These are phyloP conservation scores for Mesoligia furuncula DNA, from an alignment of 2,888 invertebrate species.

Conservation along the genomic window DNA sequence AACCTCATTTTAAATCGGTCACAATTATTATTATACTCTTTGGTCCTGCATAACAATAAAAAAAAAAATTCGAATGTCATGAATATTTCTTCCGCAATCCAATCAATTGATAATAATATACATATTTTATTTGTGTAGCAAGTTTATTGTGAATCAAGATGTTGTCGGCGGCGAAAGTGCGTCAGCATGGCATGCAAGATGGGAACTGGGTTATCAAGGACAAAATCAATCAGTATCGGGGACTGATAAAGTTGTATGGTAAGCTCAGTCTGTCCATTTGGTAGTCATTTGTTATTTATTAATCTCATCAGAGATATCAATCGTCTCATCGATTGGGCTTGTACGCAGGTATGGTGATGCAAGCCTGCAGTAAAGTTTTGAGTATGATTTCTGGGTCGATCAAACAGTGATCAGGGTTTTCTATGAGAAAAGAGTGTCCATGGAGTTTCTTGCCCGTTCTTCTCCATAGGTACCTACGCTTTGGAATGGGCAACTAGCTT, in stretches of 20 bases:
- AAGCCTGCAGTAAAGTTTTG: background rate
- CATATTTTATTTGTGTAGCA: conserved; percentile 33
- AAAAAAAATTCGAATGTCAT: conserved; percentile 5
- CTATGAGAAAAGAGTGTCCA: too few species aligned
- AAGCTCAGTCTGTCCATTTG: conserved; percentile 64
- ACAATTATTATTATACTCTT: too few species aligned
- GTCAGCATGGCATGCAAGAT: conserved; percentile 91
- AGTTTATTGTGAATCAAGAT: conserved; percentile 71
- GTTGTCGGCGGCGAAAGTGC: conserved; percentile 90
- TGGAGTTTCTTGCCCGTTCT: too few species aligned
- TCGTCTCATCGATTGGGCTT: background rate
- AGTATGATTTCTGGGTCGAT: background rate
- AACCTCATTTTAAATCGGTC: too few species aligned
- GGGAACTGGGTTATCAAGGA: conserved; percentile 92
- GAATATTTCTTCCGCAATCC: background rate
- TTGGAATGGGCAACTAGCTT: too few species aligned
- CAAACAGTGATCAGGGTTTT: background rate
- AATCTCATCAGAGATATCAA: background rate
- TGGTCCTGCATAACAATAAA: too few species aligned
- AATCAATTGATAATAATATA: conserved; percentile 9
- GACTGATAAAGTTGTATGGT: conserved; percentile 92
- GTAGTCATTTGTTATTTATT: background rate
- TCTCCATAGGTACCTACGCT: too few species aligned
- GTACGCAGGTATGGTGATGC: too few species aligned
- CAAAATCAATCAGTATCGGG: conserved; percentile 92